A percentile compares a stretch with the other conserved stretches of the same genome.
Conservation (phyloP, 2,888 invertebrate species). For the Onchidella celtica region DNA sequence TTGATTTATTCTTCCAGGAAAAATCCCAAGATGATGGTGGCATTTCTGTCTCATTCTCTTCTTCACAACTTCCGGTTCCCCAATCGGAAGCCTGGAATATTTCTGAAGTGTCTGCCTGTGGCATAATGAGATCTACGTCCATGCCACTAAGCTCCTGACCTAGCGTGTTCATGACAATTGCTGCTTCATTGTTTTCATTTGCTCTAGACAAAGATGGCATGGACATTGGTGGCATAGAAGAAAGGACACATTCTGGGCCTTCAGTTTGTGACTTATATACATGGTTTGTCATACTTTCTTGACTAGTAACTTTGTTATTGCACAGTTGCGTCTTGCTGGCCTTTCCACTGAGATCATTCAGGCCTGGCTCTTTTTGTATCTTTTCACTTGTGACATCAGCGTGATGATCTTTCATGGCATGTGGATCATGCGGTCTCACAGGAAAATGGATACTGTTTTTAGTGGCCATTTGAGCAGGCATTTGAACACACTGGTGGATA, state of each 20-base stretch:
- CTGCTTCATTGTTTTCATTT: slow-evolving; percentile 5
- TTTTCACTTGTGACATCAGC: too few relatives aligned
- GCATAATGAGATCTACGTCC: slow-evolving; percentile 46
- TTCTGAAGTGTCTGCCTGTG: slow-evolving; percentile 24
- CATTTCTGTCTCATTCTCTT: not conserved
- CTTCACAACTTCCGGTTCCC: not conserved
- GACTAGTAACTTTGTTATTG: not conserved
- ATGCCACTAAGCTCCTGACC: slow-evolving; percentile 36
- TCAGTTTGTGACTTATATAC: not conserved
- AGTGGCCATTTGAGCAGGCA: slow-evolving; percentile 11
- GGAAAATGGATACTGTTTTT: not conserved
- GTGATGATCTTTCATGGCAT: too few relatives aligned
- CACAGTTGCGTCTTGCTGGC: too few relatives aligned
- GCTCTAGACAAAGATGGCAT: not conserved
- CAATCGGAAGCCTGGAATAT: slow-evolving; percentile 39
- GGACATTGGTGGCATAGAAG: not conserved
- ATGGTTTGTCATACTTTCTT: not conserved
- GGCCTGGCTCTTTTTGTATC: too few relatives aligned
- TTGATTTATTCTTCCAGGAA: too few relatives aligned
- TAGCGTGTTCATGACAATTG: slow-evolving; percentile 46
- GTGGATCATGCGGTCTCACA: not conserved
- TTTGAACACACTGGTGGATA: slow-evolving; percentile 15
- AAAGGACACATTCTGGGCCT: not conserved
- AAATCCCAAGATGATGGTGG: not conserved
- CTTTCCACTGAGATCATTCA: too few relatives aligned